Evolutionary conservation across 2,797 vertebrate genomes (phyloP).

Genomic region (Myotis myotis): DNA sequence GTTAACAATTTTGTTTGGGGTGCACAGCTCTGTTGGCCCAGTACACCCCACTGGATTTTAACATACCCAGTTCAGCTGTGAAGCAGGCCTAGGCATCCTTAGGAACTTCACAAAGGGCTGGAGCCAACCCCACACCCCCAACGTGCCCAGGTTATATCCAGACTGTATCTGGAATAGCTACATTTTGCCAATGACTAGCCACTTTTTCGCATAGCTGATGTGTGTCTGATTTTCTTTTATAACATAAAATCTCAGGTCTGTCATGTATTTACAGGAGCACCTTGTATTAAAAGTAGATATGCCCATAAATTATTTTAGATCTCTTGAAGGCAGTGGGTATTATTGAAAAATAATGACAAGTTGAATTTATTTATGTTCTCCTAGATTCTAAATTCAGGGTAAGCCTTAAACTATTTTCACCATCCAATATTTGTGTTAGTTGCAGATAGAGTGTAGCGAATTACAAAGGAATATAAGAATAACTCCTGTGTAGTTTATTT

Average conservation of each 20-base stretch:
- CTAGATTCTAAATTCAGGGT: conserved; percentile 44
- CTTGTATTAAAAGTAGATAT: background rate
- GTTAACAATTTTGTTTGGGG: background rate
- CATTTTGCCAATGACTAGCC: background rate
- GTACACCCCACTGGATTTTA: background rate
- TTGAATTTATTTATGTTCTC: background rate
- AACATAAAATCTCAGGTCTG: background rate
- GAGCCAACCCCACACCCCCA: background rate
- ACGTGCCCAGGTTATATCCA: background rate
- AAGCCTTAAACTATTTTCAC: background rate
- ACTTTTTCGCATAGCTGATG: background rate
- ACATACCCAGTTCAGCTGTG: background rate
- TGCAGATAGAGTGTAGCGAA: conserved; percentile 1
- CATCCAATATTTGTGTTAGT: background rate
- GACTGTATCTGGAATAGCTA: background rate
- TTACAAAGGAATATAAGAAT: background rate
- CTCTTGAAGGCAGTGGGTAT: background rate
- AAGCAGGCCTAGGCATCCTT: background rate
- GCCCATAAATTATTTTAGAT: background rate
- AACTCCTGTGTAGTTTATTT: background rate
- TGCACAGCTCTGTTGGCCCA: background rate
- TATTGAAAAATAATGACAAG: background rate
- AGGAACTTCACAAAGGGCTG: background rate
- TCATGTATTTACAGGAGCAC: background rate
- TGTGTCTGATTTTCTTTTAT: background rate